A percentile compares a stretch with the other conserved stretches of the same genome.
These are phyloP conservation scores for Nesidiocoris tenuis DNA, from an alignment of 2,888 invertebrate species.

Conservation along the genomic window DNA sequence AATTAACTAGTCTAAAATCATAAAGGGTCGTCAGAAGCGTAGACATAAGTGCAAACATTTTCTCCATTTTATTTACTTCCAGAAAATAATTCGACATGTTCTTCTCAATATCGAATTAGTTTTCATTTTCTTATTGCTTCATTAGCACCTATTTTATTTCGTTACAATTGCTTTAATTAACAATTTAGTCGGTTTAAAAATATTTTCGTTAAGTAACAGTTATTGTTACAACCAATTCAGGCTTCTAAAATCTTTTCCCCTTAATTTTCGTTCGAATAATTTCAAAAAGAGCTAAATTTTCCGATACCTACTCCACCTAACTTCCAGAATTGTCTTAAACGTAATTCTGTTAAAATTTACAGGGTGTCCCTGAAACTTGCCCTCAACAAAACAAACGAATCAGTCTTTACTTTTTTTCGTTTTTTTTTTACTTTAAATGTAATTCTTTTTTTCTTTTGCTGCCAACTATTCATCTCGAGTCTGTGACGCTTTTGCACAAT, in stretches of 20 bases:
- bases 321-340: conserved; percentile 43
- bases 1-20: conserved; percentile 48
- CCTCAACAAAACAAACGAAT: conserved; percentile 46
- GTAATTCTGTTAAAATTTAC: conserved; percentile 46
- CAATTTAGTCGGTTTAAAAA: conserved; percentile 47
- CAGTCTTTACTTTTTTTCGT: conserved; percentile 45
- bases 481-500: conserved; percentile 35
- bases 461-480: conserved; percentile 34
- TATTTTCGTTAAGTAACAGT: conserved; percentile 42
- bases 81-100: conserved; percentile 30
- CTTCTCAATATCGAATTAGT: conserved; percentile 31
- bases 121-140: conserved; percentile 46
- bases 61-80: conserved; percentile 23
- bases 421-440: conserved; percentile 9
- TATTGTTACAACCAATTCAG: conserved; percentile 41
- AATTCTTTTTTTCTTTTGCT: conserved; percentile 18
- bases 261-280: conserved; percentile 27
- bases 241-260: conserved; percentile 41
- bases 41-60: conserved; percentile 37
- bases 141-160: conserved; percentile 44
- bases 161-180: conserved; percentile 44
- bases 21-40: conserved; percentile 43
- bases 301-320: conserved; percentile 45
- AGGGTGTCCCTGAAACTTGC: conserved; percentile 43
- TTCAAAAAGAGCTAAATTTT: conserved; percentile 46